These are phyloP conservation scores for Leiothrix lutea DNA, from an alignment of 2,113 vertebrate genomes.

Conservation along the genomic window DNA sequence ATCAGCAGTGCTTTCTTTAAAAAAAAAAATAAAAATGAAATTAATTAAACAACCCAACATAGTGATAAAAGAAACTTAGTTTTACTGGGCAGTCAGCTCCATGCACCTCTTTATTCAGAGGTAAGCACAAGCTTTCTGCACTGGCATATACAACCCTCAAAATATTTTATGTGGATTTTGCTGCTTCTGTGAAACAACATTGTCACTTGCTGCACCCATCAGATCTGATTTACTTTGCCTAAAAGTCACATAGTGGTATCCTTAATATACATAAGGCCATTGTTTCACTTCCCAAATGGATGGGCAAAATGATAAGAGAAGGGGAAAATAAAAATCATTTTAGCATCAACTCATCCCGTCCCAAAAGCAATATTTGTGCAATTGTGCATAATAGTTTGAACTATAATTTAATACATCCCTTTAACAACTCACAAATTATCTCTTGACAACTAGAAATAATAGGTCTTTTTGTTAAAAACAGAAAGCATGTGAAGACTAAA, in stretches of 20 bases:
- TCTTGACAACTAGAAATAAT: conserved; percentile 84
- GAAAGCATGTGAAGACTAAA: conserved; percentile 85
- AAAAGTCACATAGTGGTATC: neutral
- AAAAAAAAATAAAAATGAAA: neutral
- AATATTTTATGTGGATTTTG: neutral
- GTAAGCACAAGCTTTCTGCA: neutral
- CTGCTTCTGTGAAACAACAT: neutral
- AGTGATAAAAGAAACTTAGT: neutral
- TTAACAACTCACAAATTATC: conserved; percentile 81
- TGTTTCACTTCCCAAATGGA: neutral
- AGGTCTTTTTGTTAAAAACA: conserved; percentile 80
- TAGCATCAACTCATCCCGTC: neutral
- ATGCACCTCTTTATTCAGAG: neutral
- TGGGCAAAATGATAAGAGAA: neutral
- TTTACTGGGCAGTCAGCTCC: neutral
- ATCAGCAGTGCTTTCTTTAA: neutral
- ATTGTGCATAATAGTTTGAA: conserved; percentile 66
- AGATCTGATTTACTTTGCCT: neutral
- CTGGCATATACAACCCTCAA: neutral
- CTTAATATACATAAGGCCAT: neutral
- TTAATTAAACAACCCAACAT: neutral
- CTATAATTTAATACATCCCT: conserved; percentile 78
- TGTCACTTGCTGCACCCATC: neutral
- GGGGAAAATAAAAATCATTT: neutral
- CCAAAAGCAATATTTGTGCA: conserved; percentile 48